Evolutionary conservation across 2,113 vertebrate genomes (phyloP).

Genomic region (Pelvicachromis taeniatus): DNA sequence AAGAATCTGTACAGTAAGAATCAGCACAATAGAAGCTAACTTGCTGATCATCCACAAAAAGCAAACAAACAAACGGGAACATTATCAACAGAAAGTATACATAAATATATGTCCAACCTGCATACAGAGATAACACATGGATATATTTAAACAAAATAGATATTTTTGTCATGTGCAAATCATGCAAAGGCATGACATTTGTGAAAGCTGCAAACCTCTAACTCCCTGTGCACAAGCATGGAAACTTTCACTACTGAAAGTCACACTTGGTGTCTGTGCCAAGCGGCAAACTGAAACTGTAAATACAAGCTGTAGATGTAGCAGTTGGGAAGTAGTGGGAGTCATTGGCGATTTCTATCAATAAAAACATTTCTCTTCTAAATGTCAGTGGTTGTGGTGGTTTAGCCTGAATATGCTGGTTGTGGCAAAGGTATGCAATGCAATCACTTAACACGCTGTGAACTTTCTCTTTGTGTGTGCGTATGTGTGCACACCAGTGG

Average conservation of each 20-base stretch:
- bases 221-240: not conserved
- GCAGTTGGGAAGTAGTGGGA: constrained; percentile 55
- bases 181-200: not conserved
- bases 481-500: not conserved
- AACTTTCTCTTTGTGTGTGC: constrained; percentile 5
- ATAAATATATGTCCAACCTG: not conserved
- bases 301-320: not conserved
- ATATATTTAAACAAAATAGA: not conserved
- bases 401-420: constrained; percentile 8
- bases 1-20: not conserved
- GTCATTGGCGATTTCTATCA: constrained; percentile 41
- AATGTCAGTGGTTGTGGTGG: constrained; percentile 55
- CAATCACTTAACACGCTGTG: not conserved
- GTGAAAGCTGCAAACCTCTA: not conserved
- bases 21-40: not conserved
- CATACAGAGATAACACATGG: not conserved
- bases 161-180: not conserved
- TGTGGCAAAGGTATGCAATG: not conserved
- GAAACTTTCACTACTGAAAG: not conserved
- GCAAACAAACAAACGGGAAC: not conserved
- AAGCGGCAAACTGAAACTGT: constrained; percentile 32
- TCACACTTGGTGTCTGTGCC: not conserved
- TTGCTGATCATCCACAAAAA: not conserved
- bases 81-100: not conserved
- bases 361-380: constrained; percentile 37